phyloP scores from a whole-genome alignment of 1,140 invertebrate genomes.

The Panulirus ornatus region DNA sequence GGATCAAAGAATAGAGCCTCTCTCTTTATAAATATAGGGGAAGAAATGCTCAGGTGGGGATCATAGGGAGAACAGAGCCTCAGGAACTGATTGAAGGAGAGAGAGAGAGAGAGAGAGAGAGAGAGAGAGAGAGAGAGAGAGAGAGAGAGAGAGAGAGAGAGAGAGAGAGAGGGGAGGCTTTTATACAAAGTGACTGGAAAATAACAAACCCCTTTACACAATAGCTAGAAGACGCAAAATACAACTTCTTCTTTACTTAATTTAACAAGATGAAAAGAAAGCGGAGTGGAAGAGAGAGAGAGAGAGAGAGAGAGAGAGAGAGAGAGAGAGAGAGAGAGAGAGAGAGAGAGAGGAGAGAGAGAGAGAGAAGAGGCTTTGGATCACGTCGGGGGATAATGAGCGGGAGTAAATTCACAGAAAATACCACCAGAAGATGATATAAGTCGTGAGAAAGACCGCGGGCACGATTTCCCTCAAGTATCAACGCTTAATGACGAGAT shows the following conservation, averaged over 20 bases:
- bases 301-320: conserved; percentile 20
- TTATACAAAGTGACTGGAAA: background rate
- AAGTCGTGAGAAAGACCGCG: too few species aligned
- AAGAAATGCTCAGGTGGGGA: background rate
- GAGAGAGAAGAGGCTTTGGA: background rate
- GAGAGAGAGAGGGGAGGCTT: background rate
- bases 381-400: too few species aligned
- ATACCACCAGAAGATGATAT: too few species aligned
- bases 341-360: background rate
- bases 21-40: background rate
- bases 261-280: background rate
- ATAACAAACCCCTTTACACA: background rate
- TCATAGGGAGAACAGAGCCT: background rate
- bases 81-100: background rate
- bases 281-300: conserved; percentile 31
- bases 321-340: conserved; percentile 27
- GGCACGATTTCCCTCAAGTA: too few species aligned
- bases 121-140: background rate
- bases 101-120: background rate
- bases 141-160: background rate
- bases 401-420: too few species aligned
- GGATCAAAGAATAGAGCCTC: too few species aligned
- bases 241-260: too few species aligned
- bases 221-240: background rate
- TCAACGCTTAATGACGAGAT: too few species aligned